Evolutionary conservation across 2,888 invertebrate genomes (phyloP).

Genomic region (Melinaea menophilus): DNA sequence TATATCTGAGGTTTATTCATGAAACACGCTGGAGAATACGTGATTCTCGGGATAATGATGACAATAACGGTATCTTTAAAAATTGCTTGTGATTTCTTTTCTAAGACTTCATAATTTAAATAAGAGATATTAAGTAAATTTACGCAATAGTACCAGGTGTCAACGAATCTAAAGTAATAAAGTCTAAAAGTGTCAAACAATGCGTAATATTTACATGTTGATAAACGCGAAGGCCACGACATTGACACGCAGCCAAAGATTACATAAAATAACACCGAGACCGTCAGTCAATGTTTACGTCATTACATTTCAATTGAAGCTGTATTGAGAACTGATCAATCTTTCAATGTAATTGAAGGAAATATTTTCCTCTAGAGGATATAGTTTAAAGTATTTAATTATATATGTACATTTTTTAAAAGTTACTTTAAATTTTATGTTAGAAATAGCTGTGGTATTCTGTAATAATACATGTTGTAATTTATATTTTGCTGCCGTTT

Average conservation of each 20-base stretch:
- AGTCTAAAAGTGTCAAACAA: constrained; percentile 10
- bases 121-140: no score
- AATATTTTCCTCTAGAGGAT: no score
- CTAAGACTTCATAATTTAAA: neutral
- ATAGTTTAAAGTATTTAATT: no score
- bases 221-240: constrained; percentile 58
- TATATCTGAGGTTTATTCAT: constrained; percentile 21
- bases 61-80: neutral
- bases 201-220: constrained; percentile 30
- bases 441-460: no score
- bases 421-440: no score
- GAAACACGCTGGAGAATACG: constrained; percentile 20
- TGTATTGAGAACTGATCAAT: no score
- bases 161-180: neutral
- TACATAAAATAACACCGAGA: constrained; percentile 47
- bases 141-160: neutral
- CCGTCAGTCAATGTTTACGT: no score
- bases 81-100: neutral
- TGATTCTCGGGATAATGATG: constrained; percentile 19
- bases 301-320: no score
- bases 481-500: constrained; percentile 1
- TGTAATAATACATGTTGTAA: no score
- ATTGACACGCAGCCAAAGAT: constrained; percentile 59
- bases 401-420: no score
- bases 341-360: no score